Percentiles rank a stretch among this genome's conserved stretches.
phyloP scores from a whole-genome alignment of 2,797 vertebrate species.

The Cyprinella venusta region DNA sequence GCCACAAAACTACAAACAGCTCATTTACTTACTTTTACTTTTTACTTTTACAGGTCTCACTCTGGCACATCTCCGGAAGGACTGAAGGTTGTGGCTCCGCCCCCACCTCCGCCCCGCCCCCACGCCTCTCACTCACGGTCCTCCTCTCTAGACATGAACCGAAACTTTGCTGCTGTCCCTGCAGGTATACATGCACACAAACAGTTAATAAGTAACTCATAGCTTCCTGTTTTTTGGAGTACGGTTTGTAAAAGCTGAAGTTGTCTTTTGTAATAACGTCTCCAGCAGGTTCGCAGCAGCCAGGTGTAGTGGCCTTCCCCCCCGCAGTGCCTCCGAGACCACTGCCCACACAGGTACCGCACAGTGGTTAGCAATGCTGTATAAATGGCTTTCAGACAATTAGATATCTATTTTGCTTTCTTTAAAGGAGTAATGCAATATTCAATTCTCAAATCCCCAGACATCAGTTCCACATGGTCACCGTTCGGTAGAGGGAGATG shows the following conservation, averaged over 20 bases:
- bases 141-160: conserved; percentile 97
- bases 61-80: conserved; percentile 93
- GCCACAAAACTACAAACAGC: not conserved
- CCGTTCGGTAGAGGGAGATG: conserved; percentile 87
- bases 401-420: not conserved
- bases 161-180: conserved; percentile 85
- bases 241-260: not conserved
- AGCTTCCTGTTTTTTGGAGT: not conserved
- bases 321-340: conserved; percentile 98
- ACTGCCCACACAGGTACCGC: conserved; percentile 89
- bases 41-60: conserved; percentile 85
- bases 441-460: conserved; percentile 66
- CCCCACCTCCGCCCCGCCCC: conserved; percentile 93
- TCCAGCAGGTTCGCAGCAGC: conserved; percentile 82
- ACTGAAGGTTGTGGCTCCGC: conserved; percentile 86
- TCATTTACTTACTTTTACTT: not conserved
- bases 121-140: conserved; percentile 94
- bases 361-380: not conserved
- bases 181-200: conserved; percentile 74
- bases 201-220: not conserved
- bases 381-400: not conserved
- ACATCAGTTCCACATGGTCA: conserved; percentile 83
- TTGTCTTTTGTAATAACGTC: conserved; percentile 2
- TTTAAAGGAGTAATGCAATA: not conserved
- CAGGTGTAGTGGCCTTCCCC: conserved; percentile 87